These are phyloP conservation scores for Odiellus spinosus DNA, from an alignment of 2,888 invertebrate genomes.

Conservation along the genomic window DNA sequence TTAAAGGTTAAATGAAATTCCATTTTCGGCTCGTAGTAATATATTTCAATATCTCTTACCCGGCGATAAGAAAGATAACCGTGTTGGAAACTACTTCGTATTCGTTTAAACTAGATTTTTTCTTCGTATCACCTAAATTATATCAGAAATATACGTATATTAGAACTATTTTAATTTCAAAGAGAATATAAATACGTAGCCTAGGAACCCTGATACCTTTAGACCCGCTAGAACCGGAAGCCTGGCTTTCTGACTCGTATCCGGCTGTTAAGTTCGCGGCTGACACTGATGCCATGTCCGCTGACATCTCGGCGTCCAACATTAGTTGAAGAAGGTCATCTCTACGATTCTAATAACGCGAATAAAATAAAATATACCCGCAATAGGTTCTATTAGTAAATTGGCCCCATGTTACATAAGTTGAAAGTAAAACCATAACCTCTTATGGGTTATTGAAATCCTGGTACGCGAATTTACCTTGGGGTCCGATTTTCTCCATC, in stretches of 20 bases:
- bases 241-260: slow-evolving; percentile 2
- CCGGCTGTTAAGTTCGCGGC: slow-evolving; percentile 6
- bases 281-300: not conserved
- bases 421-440: too few species aligned
- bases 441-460: too few species aligned
- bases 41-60: too few species aligned
- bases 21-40: too few species aligned
- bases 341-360: not conserved
- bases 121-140: not conserved
- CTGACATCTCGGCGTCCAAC: slow-evolving; percentile 9
- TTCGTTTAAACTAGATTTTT: not conserved
- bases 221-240: not conserved
- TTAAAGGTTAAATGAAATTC: too few species aligned
- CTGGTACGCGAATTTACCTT: not conserved
- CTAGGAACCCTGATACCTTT: not conserved
- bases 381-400: too few species aligned
- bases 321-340: slow-evolving; percentile 15
- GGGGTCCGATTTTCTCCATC: too few species aligned
- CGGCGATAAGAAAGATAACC: slow-evolving; percentile 18
- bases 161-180: too few species aligned
- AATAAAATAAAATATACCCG: too few species aligned
- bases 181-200: too few species aligned
- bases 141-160: too few species aligned
- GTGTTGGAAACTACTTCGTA: not conserved
- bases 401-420: too few species aligned